These are phyloP conservation scores for Micrasema longulum DNA, from an alignment of 1,140 invertebrate genomes.

Conservation along the genomic window DNA sequence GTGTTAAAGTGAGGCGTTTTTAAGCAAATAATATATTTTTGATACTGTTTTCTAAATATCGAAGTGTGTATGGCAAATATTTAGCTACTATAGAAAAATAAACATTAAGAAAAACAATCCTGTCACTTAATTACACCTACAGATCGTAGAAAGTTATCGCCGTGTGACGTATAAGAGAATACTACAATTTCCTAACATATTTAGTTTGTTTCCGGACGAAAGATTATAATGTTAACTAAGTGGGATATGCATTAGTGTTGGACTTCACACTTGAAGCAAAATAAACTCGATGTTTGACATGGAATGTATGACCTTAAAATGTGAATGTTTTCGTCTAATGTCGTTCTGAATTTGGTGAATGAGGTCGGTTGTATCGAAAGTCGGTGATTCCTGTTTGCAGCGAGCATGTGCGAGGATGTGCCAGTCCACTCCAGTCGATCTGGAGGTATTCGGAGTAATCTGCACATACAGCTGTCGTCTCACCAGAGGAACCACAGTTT, in stretches of 20 bases:
- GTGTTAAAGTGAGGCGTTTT: conserved; percentile 10
- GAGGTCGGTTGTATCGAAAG: conserved; percentile 28
- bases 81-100: conserved; percentile 23
- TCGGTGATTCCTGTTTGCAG: conserved; percentile 41
- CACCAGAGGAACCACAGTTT: conserved; percentile 45
- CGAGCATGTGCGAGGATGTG: conserved; percentile 47
- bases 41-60: conserved; percentile 16
- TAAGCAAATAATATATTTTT: conserved; percentile 20
- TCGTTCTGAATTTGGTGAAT: conserved; percentile 39
- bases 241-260: conserved; percentile 23
- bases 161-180: conserved; percentile 46
- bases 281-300: conserved; percentile 7
- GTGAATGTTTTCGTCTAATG: conserved; percentile 40
- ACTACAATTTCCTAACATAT: conserved; percentile 39
- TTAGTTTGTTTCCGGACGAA: conserved; percentile 20
- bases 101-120: conserved; percentile 44
- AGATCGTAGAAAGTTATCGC: conserved; percentile 47
- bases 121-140: conserved; percentile 46
- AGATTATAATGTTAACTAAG: conserved; percentile 28
- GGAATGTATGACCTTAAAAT: conserved; percentile 37
- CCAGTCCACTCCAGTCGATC: conserved; percentile 44
- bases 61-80: not conserved
- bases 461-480: conserved; percentile 31
- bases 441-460: conserved; percentile 28
- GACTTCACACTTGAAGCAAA: not conserved